These are phyloP conservation scores for Heliconius himera DNA, from an alignment of 1,140 invertebrate species.

Conservation along the genomic window DNA sequence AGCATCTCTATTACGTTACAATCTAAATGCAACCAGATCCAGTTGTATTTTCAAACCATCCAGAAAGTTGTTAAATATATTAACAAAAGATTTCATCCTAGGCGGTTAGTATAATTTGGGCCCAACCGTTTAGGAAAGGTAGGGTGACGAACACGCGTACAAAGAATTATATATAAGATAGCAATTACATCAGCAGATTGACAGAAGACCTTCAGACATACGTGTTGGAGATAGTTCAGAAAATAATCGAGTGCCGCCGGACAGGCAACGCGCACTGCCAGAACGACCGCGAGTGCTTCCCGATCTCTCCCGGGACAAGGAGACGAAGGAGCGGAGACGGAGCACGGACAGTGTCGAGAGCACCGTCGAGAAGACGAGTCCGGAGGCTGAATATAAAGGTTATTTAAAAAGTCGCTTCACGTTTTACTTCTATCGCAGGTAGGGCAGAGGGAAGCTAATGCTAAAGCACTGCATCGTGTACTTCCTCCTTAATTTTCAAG, in stretches of 20 bases:
- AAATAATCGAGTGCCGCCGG: conserved; percentile 41
- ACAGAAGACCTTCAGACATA: conserved; percentile 33
- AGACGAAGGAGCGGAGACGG: conserved; percentile 6
- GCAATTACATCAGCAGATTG: conserved; percentile 22
- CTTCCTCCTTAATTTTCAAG: no score
- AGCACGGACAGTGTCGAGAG: conserved; percentile 23
- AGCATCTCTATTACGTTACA: no score
- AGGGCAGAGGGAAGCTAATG: no score
- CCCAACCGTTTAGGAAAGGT: no score
- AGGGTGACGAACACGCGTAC: no score
- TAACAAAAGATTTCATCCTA: neutral
- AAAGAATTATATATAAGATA: neutral
- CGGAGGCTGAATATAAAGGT: conserved; percentile 17
- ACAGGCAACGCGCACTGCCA: conserved; percentile 36
- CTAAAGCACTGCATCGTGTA: no score
- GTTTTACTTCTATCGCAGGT: no score
- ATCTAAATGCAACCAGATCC: no score
- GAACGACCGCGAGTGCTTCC: conserved; percentile 34
- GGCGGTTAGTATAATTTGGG: no score
- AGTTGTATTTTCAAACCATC: no score
- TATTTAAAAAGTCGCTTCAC: neutral
- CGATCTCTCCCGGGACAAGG: conserved; percentile 8
- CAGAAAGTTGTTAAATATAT: no score
- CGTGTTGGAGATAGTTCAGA: conserved; percentile 28
- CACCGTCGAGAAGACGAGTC: neutral